These are phyloP conservation scores for Periplaneta americana DNA, from an alignment of 1,140 invertebrate species.

Conservation along the genomic window DNA sequence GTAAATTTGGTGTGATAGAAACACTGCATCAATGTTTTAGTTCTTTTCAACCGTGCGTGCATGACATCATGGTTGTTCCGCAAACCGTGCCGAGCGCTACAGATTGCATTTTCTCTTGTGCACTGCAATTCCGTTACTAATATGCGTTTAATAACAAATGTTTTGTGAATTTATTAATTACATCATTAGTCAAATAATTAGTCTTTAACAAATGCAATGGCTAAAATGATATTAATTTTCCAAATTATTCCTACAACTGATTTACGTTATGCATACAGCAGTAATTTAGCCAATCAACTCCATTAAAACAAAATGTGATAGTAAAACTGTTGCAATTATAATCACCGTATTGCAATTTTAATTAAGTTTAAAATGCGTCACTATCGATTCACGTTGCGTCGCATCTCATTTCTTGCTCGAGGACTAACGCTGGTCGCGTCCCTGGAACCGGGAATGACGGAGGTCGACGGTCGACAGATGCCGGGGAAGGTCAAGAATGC, in stretches of 20 bases:
- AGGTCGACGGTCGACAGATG: too few relatives aligned
- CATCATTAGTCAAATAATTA: neutral
- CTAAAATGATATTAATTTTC: neutral
- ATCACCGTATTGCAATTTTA: neutral
- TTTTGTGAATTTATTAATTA: neutral
- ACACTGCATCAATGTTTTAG: too few relatives aligned
- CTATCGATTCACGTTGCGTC: neutral
- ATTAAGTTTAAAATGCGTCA: neutral
- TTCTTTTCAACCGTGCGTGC: too few relatives aligned
- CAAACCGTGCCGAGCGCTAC: too few relatives aligned
- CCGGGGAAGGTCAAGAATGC: too few relatives aligned
- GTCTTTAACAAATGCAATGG: neutral
- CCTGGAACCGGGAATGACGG: neutral
- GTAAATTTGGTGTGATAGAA: too few relatives aligned
- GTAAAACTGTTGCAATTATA: neutral
- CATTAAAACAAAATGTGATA: neutral
- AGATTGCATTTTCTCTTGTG: too few relatives aligned
- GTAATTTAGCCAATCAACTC: neutral
- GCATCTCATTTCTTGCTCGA: too few relatives aligned
- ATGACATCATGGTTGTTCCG: too few relatives aligned
- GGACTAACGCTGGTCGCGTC: neutral
- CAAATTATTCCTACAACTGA: neutral
- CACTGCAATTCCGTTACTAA: neutral
- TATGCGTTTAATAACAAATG: neutral
- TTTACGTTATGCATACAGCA: neutral